phyloP scores from a whole-genome alignment of 2,797 vertebrate genomes.

The Galago senegalensis region DNA sequence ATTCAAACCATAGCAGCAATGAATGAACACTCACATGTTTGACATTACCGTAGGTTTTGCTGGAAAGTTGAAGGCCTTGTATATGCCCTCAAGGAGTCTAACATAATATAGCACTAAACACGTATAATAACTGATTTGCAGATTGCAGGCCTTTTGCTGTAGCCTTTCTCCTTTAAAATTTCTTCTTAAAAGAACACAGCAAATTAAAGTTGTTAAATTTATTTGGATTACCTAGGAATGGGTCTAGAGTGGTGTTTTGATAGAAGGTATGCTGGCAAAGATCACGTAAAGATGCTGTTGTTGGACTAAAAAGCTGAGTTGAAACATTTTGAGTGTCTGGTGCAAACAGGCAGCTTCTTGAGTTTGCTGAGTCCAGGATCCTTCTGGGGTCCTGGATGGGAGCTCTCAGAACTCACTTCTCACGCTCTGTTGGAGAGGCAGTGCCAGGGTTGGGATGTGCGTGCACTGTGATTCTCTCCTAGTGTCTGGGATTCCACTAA shows the following conservation, averaged over 20 bases:
- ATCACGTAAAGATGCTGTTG: background rate
- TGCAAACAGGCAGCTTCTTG: background rate
- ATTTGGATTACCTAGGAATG: background rate
- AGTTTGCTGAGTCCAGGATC: background rate
- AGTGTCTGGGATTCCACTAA: background rate
- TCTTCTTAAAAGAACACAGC: conserved; percentile 1
- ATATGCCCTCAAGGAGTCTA: background rate
- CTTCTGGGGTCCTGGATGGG: background rate
- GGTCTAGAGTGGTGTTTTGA: background rate
- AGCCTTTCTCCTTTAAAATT: background rate
- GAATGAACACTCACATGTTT: conserved; percentile 17
- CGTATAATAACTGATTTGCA: background rate
- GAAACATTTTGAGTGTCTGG: background rate
- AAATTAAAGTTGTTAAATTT: conserved; percentile 38
- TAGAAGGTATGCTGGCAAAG: background rate
- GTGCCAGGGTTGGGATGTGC: background rate
- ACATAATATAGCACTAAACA: background rate
- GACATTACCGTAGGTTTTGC: conserved; percentile 1
- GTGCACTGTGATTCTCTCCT: background rate
- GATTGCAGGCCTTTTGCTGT: background rate
- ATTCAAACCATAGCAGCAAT: background rate
- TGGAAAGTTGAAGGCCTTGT: background rate
- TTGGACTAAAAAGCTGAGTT: background rate
- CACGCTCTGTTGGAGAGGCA: background rate
- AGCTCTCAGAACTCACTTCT: background rate